Evolutionary conservation across 2,888 invertebrate genomes (phyloP).

Genomic region (Scaptomyza cyrtandrae): DNA sequence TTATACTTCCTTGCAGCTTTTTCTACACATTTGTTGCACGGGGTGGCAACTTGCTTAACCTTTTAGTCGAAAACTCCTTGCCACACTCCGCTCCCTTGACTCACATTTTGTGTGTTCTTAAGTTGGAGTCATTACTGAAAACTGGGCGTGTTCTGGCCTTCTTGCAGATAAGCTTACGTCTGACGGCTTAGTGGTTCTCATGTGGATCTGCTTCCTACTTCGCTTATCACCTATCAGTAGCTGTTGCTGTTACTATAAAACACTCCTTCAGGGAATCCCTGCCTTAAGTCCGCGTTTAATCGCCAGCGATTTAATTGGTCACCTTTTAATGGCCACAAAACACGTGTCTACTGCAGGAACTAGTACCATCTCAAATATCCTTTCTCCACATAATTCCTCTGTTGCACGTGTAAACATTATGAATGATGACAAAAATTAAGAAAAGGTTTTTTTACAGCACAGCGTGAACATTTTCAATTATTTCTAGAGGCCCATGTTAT

Average conservation of each 20-base stretch:
- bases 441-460: constrained; percentile 21
- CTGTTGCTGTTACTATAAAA: constrained; percentile 15
- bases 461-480: constrained; percentile 29
- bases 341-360: constrained; percentile 19
- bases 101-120: constrained; percentile 6
- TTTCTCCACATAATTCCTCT: background rate
- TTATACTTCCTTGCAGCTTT: constrained; percentile 40
- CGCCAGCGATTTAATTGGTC: constrained; percentile 40
- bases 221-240: constrained; percentile 50
- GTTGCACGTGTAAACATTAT: constrained; percentile 32
- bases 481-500: background rate
- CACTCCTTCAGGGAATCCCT: constrained; percentile 5
- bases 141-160: constrained; percentile 22
- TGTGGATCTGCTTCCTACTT: constrained; percentile 22
- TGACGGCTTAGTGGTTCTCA: constrained; percentile 50
- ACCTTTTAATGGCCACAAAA: constrained; percentile 27
- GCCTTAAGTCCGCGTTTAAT: constrained; percentile 39
- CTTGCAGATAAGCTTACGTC: constrained; percentile 68
- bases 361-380: constrained; percentile 7
- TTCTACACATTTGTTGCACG: constrained; percentile 48
- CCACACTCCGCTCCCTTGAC: background rate
- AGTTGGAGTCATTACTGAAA: constrained; percentile 44
- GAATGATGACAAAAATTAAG: constrained; percentile 7
- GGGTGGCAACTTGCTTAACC: constrained; percentile 37
- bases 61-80: constrained; percentile 2